Conservation (phyloP, 2,797 vertebrate species). For the Phoeniculus purpureus region DNA sequence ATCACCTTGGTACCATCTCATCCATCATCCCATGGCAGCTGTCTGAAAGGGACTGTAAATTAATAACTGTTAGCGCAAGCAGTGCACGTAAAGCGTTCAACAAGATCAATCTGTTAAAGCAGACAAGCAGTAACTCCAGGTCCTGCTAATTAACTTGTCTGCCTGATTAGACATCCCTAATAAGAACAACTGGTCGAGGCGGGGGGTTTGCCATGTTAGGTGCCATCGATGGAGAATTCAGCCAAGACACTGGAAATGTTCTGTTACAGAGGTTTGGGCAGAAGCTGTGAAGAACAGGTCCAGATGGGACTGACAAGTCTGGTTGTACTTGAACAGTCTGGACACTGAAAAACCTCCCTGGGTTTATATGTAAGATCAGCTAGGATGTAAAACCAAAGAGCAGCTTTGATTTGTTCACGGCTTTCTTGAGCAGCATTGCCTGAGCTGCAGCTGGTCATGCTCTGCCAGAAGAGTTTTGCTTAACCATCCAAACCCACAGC, state of each 20-base stretch:
- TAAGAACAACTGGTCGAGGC: background rate
- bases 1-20: background rate
- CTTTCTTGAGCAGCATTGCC: no score
- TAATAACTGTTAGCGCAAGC: background rate
- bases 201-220: background rate
- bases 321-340: background rate
- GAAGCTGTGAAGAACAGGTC: rapidly evolving
- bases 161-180: background rate
- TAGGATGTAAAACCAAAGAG: no score
- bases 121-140: background rate
- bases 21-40: background rate
- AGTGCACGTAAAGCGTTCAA: background rate
- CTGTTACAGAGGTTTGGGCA: rapidly evolving
- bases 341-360: no score
- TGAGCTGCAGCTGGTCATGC: no score
- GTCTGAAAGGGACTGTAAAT: background rate
- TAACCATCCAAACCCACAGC: no score
- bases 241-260: background rate
- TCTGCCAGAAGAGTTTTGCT: no score
- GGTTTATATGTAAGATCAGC: no score
- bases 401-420: no score
- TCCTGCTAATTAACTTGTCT: slow-evolving; percentile 3
- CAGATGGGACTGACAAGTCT: background rate
- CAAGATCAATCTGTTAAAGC: background rate
- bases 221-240: background rate